Base-by-base conservation (phyloP, 2,888 invertebrate species). In the Micropterix aruncella region DNA sequence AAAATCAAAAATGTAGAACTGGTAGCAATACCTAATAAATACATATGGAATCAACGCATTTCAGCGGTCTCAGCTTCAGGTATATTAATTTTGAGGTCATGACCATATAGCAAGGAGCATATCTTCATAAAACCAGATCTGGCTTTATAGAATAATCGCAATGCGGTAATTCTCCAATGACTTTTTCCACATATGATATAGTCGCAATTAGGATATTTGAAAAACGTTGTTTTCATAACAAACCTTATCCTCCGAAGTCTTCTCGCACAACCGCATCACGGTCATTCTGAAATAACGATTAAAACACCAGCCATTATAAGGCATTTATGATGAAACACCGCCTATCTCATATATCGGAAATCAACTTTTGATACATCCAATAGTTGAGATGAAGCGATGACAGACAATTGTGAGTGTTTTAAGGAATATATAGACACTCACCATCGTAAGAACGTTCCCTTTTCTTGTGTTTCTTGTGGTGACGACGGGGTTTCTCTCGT, bases 361-460 rank as follows among this genome's bases (percentile, higher is more conserved):
- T 7, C n/a, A n/a, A n/a, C n/a, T 27, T 7, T 27, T 27, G 12
- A 27, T 27, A n/a, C 27, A 27, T 27, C 27, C 12, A 12, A 12
- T 27, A 12, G 12, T 12, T 7, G 12, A 27, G 27, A 27, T 27
- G 5, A 5, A 27, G 27, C 27, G 12, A 12, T 27, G 27, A 27
- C 12, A 7, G 27, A 7, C 5, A 27, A 27, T 7, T n/a, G n/a
- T n/a, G n/a, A n/a, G n/a, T n/a, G n/a, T n/a, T n/a, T n/a, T 27
- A 27, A 27, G 12, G 12, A 7, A 27, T 27, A 27, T 5, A 27
- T 27, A 27, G 27, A 7, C 27, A 67, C 71, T 68, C 62, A 77
- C 77, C 76, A 57, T 77, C 76, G 48, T 73, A 74, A 16, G 74
- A 74, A 45, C 67, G 66, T 44, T 68, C 66, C 55, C 63, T 65